Base-by-base conservation (phyloP, 2,113 vertebrate genomes). In the Etia nguti region DNA sequence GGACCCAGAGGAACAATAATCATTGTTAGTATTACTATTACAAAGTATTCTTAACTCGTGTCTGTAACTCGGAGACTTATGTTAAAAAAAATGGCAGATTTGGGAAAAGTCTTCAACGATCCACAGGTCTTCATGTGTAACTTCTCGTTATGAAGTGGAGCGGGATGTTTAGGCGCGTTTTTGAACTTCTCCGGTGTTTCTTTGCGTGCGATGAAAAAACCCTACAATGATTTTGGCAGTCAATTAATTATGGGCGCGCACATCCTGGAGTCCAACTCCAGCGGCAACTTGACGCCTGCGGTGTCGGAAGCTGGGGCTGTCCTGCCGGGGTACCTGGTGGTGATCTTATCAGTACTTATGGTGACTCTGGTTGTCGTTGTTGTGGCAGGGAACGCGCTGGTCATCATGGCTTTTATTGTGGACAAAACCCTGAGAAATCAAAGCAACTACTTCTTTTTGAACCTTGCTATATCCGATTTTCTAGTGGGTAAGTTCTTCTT, bases 391-490 rank as follows among this genome's bases (percentile, higher is more conserved):
- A 98, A 99, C 82, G 95, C 95, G 2, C 86, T 98, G 90, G 97
- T 98, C 83, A 97, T 98, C 90, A 93, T 98, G 87, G 98, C 97
- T 89, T 98, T 99, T 80, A 48, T 97, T 41, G 90, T 97, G 96
- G 98, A 98, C 94, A 98, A 97, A 92, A 97, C 95, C 43, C 97
- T 98, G 41, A 96, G 98, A 96, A 98, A 95, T 88, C 96, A 96
- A 73, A 98, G 97, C 94, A 98, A 97, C 94, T 98, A 97, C 87
- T 98, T 97, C 95, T 97, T 98, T 88, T 95, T 98, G 83, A 99
- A 99, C 82, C 96, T 99, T 83, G 98, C 98, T 8, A 96, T 98
- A 93, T 97, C 98, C n/a, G 98, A 99, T 96, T 98, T 99, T 90
- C 97, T 98, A 20, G 97, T 98, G 88, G 98, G 98, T 98, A 95